A percentile compares a stretch with the other conserved stretches of the same genome.
These are phyloP conservation scores for Plecotus auritus DNA, from an alignment of 2,113 vertebrate species.

Conservation along the genomic window DNA sequence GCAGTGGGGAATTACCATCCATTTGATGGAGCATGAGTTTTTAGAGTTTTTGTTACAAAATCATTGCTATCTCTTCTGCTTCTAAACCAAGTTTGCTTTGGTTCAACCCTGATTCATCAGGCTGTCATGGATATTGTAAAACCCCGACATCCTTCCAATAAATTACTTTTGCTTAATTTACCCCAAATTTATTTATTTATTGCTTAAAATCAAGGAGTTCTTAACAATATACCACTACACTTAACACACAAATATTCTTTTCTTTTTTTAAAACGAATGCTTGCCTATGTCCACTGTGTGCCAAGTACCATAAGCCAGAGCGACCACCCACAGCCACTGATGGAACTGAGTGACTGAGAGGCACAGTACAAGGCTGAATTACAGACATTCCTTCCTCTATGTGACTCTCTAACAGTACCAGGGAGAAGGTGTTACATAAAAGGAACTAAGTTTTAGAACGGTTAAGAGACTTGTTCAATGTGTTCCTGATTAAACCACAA, in stretches of 20 bases:
- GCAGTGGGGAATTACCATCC: background rate
- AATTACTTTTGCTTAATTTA: background rate
- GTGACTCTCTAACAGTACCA: background rate
- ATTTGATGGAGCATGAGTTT: background rate
- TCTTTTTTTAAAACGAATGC: background rate
- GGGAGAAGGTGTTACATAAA: background rate
- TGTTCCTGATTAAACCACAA: background rate
- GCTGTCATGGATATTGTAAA: background rate
- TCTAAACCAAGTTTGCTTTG: background rate
- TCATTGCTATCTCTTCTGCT: background rate
- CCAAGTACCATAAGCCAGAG: background rate
- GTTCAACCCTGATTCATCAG: background rate
- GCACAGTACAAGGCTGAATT: background rate
- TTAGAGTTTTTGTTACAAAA: background rate
- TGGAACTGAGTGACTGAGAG: background rate
- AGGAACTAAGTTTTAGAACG: background rate
- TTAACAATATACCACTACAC: background rate
- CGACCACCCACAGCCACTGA: background rate
- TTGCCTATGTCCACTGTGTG: background rate
- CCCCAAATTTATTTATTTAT: background rate
- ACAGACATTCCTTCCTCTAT: background rate
- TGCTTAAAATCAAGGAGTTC: background rate
- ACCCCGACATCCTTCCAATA: background rate
- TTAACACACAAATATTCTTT: background rate
- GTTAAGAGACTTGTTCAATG: background rate